phyloP scores from a whole-genome alignment of 2,888 invertebrate species.

The Desoria tigrina region DNA sequence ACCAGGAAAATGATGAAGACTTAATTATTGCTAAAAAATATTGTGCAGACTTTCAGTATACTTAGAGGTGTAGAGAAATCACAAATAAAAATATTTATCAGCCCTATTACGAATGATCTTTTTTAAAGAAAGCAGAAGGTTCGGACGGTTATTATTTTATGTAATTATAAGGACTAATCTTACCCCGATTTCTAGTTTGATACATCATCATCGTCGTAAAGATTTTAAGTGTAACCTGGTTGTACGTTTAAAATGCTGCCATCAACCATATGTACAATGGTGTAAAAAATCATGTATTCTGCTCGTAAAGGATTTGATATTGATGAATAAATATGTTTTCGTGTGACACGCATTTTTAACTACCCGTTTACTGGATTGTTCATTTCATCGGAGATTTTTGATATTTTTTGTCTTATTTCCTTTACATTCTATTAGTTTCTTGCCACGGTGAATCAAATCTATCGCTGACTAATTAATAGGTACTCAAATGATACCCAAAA shows the following conservation, averaged over 20 bases:
- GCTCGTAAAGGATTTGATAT: conserved; percentile 9
- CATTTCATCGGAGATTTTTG: too few species aligned
- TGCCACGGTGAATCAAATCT: too few species aligned
- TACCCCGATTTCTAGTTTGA: not conserved
- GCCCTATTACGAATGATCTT: not conserved
- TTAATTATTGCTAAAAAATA: conserved; percentile 5
- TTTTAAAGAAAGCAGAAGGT: too few species aligned
- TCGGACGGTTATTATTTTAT: too few species aligned
- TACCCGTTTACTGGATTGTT: too few species aligned
- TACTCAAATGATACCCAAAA: too few species aligned
- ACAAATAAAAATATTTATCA: not conserved
- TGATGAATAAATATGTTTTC: conserved; percentile 8
- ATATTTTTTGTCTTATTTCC: too few species aligned
- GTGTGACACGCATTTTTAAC: not conserved
- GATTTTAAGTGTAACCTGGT: conserved; percentile 2
- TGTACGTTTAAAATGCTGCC: not conserved
- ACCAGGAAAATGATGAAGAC: conserved; percentile 2
- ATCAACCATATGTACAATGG: conserved; percentile 5
- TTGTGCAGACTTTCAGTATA: conserved; percentile 12
- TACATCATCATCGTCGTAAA: not conserved
- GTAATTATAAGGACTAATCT: not conserved
- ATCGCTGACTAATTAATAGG: too few species aligned
- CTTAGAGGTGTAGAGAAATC: conserved; percentile 5
- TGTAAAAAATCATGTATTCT: not conserved
- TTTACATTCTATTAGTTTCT: too few species aligned